Conservation (phyloP, 2,113 vertebrate genomes). For the Physeter macrocephalus region DNA sequence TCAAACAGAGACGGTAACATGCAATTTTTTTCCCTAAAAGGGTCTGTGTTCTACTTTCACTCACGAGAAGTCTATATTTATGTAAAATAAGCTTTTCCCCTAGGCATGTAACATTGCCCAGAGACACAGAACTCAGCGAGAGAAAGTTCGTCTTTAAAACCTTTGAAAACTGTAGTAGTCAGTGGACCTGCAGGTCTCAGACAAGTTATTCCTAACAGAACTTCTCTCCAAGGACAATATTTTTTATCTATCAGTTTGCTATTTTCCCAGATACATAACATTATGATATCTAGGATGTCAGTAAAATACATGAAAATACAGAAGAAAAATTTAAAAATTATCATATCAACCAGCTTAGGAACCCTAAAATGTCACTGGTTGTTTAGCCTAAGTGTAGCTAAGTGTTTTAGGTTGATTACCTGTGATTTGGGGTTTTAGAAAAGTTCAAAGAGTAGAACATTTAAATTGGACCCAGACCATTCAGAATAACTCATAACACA, state of each 20-base stretch:
- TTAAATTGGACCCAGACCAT: not conserved
- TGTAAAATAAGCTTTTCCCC: constrained; percentile 11
- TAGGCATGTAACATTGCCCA: not conserved
- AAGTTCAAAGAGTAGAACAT: not conserved
- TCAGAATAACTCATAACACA: not conserved
- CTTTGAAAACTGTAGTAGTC: not conserved
- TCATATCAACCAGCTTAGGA: not conserved
- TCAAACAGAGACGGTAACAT: not conserved
- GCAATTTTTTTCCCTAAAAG: not conserved
- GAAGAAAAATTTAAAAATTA: not conserved
- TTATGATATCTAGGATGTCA: not conserved
- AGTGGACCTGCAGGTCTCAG: not conserved
- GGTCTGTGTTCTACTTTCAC: not conserved
- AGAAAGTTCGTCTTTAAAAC: not conserved
- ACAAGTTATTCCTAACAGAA: not conserved
- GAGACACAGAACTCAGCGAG: not conserved
- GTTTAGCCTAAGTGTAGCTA: not conserved
- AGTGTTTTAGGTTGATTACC: not conserved
- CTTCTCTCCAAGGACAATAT: not conserved
- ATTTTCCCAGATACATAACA: not conserved
- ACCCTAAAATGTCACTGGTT: not conserved
- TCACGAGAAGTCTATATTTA: not conserved
- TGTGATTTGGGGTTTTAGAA: not conserved
- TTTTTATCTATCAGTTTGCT: not conserved
- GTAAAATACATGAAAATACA: not conserved